Percentiles rank a stretch among this genome's conserved stretches.
These are phyloP conservation scores for Anorthoa munda DNA, from an alignment of 2,888 invertebrate species.

Conservation along the genomic window DNA sequence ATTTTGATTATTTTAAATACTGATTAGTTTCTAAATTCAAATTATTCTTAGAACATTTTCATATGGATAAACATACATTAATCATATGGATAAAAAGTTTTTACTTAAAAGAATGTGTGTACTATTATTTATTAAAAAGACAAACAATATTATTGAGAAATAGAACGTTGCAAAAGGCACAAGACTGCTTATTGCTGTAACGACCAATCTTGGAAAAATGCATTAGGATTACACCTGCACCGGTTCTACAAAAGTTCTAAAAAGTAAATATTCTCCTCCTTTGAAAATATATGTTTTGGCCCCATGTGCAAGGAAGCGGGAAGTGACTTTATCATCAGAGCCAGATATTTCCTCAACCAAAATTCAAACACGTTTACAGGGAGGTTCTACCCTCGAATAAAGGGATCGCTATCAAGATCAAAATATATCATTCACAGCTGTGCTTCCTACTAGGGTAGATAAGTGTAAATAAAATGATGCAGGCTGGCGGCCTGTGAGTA, in stretches of 20 bases:
- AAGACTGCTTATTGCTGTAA: neutral
- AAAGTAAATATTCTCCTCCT: neutral
- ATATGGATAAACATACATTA: no score
- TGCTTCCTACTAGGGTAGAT: slow-evolving; percentile 20
- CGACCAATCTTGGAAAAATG: slow-evolving; percentile 8
- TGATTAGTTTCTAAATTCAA: no score
- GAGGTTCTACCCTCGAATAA: slow-evolving; percentile 1
- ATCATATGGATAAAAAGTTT: no score
- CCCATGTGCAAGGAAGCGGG: neutral
- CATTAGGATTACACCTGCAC: slow-evolving; percentile 5
- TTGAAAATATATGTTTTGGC: neutral
- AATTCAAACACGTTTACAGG: slow-evolving; percentile 15
- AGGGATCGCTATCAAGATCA: slow-evolving; percentile 34
- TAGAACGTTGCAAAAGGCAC: neutral
- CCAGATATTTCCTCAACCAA: neutral
- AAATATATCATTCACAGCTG: slow-evolving; percentile 49
- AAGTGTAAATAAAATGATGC: slow-evolving; percentile 18
- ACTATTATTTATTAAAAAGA: no score
- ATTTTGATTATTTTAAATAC: no score
- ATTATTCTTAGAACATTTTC: no score
- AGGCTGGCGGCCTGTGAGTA: neutral
- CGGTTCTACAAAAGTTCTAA: neutral
- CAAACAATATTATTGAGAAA: neutral
- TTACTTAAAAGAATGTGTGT: no score
- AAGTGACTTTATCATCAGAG: neutral